Evolutionary conservation across 2,888 invertebrate genomes (phyloP).

Genomic region (Diaperis boleti): DNA sequence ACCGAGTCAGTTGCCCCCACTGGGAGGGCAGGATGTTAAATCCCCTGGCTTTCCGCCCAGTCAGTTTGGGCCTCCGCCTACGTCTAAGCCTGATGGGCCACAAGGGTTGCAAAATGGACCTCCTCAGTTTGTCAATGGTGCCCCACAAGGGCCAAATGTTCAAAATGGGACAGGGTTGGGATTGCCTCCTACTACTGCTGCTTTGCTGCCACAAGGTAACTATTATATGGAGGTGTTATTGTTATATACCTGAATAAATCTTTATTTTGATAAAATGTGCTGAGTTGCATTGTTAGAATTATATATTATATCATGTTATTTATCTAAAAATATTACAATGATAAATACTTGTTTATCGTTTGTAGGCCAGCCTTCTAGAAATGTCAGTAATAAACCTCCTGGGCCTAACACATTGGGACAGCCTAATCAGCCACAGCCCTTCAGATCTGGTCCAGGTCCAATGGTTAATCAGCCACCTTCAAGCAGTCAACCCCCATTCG

Average conservation of each 20-base stretch:
- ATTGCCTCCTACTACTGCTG: constrained; percentile 4
- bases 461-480: constrained; percentile 26
- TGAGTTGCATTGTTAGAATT: no score
- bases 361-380: constrained; percentile 30
- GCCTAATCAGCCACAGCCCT: constrained; percentile 20
- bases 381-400: constrained; percentile 39
- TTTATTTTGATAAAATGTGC: no score
- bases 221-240: constrained; percentile 1
- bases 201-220: constrained; percentile 17
- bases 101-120: constrained; percentile 18
- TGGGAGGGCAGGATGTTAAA: constrained; percentile 46
- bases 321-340: no score
- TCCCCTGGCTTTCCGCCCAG: constrained; percentile 61
- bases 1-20: constrained; percentile 48
- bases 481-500: constrained; percentile 3
- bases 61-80: constrained; percentile 47
- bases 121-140: constrained; percentile 29
- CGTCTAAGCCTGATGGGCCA: constrained; percentile 19
- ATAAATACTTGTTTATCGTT: not conserved
- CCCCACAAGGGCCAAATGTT: constrained; percentile 32
- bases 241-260: no score
- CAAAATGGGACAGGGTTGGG: constrained; percentile 42
- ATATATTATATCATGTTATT: not conserved
- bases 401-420: not conserved
- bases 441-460: constrained; percentile 37